Evolutionary conservation across 2,797 vertebrate species (phyloP).

Genomic region (Rhinophrynus dorsalis): DNA sequence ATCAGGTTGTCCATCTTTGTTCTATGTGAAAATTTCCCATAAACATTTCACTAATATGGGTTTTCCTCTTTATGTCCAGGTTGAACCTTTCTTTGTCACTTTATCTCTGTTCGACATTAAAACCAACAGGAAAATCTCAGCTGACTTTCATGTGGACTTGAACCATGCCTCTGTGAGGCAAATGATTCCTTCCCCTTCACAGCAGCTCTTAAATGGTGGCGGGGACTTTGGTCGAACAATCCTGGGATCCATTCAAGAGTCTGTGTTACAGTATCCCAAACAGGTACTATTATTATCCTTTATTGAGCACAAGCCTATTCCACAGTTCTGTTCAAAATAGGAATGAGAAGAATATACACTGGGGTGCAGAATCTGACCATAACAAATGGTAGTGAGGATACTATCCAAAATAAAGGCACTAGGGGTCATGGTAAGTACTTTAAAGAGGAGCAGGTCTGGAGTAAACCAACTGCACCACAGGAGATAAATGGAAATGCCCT

Average conservation of each 20-base stretch:
- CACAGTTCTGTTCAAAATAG: not conserved
- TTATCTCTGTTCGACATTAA: conserved; percentile 92
- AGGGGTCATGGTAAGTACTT: too few relatives aligned
- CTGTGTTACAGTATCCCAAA: conserved; percentile 81
- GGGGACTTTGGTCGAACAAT: conserved; percentile 62
- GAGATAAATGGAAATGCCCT: too few relatives aligned
- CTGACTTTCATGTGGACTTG: conserved; percentile 93
- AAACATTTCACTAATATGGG: not conserved
- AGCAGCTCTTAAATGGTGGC: conserved; percentile 74
- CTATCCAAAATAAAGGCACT: too few relatives aligned
- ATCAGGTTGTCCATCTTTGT: too few relatives aligned
- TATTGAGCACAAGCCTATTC: too few relatives aligned
- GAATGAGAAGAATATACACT: too few relatives aligned
- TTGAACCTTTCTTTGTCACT: conserved; percentile 93
- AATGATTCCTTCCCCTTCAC: conserved; percentile 71
- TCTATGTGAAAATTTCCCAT: too few relatives aligned
- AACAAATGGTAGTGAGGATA: too few relatives aligned
- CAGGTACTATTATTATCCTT: conserved; percentile 78
- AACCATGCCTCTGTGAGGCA: conserved; percentile 87
- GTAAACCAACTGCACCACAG: too few relatives aligned
- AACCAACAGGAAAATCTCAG: conserved; percentile 90
- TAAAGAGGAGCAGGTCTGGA: too few relatives aligned
- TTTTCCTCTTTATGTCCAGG: conserved; percentile 66
- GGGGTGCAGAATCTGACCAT: too few relatives aligned
- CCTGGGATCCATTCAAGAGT: conserved; percentile 70